phyloP scores from a whole-genome alignment of 2,113 vertebrate genomes.

The Cavia aperea region DNA sequence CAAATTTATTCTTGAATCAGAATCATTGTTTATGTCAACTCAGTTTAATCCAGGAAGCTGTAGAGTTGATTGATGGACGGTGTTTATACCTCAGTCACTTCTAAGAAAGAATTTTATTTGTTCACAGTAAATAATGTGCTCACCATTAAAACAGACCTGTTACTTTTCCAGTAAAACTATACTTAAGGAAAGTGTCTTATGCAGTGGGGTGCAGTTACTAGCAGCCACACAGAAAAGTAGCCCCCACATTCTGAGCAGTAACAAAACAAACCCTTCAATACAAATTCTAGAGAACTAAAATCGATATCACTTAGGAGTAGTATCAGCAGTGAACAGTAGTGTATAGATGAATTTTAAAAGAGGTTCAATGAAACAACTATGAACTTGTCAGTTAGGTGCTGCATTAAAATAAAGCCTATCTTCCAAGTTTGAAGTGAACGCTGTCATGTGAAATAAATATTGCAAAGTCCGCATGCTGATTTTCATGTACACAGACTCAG shows the following conservation, averaged over 20 bases:
- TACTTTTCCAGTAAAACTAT: not conserved
- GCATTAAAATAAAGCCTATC: not conserved
- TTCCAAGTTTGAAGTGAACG: not conserved
- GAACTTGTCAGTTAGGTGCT: not conserved
- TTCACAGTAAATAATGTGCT: not conserved
- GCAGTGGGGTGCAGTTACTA: not conserved
- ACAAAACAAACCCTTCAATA: not conserved
- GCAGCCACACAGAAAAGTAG: accelerated
- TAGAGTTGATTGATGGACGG: conserved; percentile 7
- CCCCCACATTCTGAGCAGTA: not conserved
- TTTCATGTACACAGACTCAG: not conserved
- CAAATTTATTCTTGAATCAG: conserved; percentile 36
- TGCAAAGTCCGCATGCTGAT: not conserved
- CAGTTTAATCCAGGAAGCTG: not conserved
- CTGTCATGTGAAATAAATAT: not conserved
- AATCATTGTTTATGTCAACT: conserved; percentile 24
- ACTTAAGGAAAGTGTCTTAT: not conserved
- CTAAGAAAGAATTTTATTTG: conserved; percentile 18
- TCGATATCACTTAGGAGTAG: not conserved
- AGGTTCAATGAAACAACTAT: not conserved
- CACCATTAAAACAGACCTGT: not conserved
- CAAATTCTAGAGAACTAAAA: not conserved
- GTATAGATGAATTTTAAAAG: not conserved
- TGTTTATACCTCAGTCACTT: not conserved
- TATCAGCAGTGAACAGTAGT: not conserved